Percentiles rank a stretch among this genome's conserved stretches.
Conservation (phyloP, 2,797 vertebrate species). For the Sylvia borin region DNA sequence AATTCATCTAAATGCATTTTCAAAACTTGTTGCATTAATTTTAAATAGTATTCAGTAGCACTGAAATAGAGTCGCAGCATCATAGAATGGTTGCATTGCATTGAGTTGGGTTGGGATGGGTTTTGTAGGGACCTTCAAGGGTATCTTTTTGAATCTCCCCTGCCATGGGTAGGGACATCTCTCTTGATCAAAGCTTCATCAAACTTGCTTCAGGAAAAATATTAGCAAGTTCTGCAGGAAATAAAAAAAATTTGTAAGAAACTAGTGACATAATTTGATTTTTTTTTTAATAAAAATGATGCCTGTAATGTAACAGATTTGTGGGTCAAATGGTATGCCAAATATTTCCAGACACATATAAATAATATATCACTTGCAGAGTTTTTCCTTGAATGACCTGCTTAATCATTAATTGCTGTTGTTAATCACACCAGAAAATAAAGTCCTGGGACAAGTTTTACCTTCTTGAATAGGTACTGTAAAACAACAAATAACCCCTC, state of each 20-base stretch:
- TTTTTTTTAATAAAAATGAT: not conserved
- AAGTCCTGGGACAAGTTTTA: slow-evolving; percentile 72
- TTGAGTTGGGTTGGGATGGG: not conserved
- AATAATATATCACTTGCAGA: not conserved
- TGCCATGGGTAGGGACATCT: not conserved
- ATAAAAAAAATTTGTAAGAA: not conserved
- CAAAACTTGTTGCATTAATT: not conserved
- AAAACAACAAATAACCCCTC: slow-evolving; percentile 26
- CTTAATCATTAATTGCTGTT: slow-evolving; percentile 6
- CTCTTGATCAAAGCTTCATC: not conserved
- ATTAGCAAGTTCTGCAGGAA: not conserved
- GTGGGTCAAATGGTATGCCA: not conserved
- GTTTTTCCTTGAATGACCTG: not conserved
- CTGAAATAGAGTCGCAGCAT: not conserved
- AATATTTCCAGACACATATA: not conserved
- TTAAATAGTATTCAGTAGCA: not conserved
- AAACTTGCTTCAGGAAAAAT: not conserved
- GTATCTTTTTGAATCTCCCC: not conserved
- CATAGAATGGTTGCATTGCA: not conserved
- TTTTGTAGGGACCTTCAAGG: not conserved
- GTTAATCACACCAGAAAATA: not conserved
- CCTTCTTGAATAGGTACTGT: slow-evolving; percentile 65
- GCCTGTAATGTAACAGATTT: not conserved
- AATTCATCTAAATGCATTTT: not conserved
- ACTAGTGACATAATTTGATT: not conserved